Percentiles rank a stretch among this genome's conserved stretches.
Conservation (phyloP, 2,113 vertebrate genomes). For the Ictalurus furcatus region DNA sequence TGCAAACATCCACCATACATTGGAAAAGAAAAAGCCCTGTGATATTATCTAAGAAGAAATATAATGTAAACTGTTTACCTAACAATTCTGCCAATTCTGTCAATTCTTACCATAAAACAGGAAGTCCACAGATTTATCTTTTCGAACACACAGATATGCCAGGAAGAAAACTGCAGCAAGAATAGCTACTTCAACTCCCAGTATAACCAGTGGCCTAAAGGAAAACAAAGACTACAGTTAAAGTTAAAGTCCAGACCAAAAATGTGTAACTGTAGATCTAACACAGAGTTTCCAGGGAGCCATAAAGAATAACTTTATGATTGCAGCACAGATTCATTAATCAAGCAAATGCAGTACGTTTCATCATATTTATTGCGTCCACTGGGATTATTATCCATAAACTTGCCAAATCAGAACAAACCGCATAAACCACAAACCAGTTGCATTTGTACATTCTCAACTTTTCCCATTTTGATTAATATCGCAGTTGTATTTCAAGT, state of each 20-base stretch:
- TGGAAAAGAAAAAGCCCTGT: neutral
- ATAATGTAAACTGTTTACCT: neutral
- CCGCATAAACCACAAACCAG: neutral
- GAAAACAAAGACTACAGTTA: neutral
- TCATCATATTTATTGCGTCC: neutral
- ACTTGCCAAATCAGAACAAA: neutral
- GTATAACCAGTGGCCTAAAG: slow-evolving; percentile 69
- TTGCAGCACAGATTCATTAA: neutral
- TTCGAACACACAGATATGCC: slow-evolving; percentile 61
- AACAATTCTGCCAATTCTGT: neutral
- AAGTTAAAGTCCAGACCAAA: neutral
- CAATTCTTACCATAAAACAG: slow-evolving; percentile 83
- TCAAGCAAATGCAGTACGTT: neutral
- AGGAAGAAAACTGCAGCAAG: slow-evolving; percentile 70
- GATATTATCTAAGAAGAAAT: neutral
- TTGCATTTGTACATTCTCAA: neutral
- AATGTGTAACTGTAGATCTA: neutral
- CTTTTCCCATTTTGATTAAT: neutral
- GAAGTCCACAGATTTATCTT: slow-evolving; percentile 73
- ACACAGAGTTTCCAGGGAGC: neutral
- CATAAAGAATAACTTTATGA: neutral
- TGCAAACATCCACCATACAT: neutral
- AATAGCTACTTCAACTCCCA: slow-evolving; percentile 64
- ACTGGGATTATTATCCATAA: neutral
- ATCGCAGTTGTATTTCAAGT: neutral